These are phyloP conservation scores for Chironomus striatipennis DNA, from an alignment of 1,140 invertebrate genomes.

Conservation along the genomic window DNA sequence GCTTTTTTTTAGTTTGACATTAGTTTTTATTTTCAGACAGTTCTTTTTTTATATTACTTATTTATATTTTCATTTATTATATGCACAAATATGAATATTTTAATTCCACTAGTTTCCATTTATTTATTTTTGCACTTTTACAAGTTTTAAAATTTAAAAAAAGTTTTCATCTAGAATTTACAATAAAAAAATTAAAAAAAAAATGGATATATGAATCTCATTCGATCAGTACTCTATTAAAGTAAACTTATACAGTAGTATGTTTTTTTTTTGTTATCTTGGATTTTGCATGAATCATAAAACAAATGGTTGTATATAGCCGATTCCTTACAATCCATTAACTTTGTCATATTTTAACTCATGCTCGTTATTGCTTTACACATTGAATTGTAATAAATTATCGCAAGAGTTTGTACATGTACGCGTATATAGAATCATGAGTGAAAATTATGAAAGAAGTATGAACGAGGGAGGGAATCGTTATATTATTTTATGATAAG, in stretches of 20 bases:
- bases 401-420: background rate
- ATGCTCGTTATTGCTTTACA: conserved; percentile 12
- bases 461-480: background rate
- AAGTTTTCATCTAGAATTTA: too few species aligned
- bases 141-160: too few species aligned
- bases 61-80: background rate
- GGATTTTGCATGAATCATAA: conserved; percentile 15
- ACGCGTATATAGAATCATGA: too few species aligned
- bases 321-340: conserved; percentile 15
- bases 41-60: too few species aligned
- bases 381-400: conserved; percentile 19
- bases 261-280: background rate
- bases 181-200: too few species aligned
- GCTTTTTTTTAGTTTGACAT: background rate
- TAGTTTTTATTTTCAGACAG: too few species aligned
- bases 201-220: too few species aligned
- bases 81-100: background rate
- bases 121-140: too few species aligned
- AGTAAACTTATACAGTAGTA: too few species aligned
- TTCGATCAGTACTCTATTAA: too few species aligned
- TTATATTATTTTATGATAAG: background rate
- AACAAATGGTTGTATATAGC: background rate
- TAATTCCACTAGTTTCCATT: background rate
- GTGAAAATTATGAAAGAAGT: too few species aligned
- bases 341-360: conserved; percentile 19